Percentiles rank a stretch among this genome's conserved stretches.
phyloP scores from a whole-genome alignment of 2,797 vertebrate genomes.

The Siniperca scherzeri region DNA sequence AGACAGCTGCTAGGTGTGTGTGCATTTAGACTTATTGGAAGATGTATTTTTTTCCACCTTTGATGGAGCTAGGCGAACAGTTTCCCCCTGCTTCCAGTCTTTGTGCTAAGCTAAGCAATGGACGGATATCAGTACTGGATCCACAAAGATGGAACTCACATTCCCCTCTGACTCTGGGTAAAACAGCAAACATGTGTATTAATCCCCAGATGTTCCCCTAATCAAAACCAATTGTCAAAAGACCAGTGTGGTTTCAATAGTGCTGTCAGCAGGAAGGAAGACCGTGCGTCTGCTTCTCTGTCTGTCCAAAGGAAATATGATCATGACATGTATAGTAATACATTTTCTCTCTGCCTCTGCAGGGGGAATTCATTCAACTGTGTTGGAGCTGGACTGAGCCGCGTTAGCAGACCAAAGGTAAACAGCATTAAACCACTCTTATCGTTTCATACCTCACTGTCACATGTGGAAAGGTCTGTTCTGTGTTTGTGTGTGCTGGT shows the following conservation, averaged over 20 bases:
- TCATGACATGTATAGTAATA: constrained; percentile 11
- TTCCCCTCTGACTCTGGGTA: not conserved
- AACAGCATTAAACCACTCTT: not conserved
- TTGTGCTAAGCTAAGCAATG: not conserved
- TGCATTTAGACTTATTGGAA: not conserved
- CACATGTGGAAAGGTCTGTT: not conserved
- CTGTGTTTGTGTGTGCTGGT: constrained; percentile 7
- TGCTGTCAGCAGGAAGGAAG: constrained; percentile 13
- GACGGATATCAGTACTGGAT: not conserved
- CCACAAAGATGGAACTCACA: not conserved
- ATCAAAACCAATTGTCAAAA: not conserved
- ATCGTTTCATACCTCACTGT: not conserved
- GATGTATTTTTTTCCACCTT: not conserved
- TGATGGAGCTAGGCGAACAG: constrained; percentile 4
- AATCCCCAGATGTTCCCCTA: not conserved
- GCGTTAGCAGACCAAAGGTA: constrained; percentile 70
- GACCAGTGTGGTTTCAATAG: constrained; percentile 16
- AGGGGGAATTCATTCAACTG: constrained; percentile 54
- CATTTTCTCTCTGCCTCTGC: constrained; percentile 27
- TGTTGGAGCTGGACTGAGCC: constrained; percentile 59
- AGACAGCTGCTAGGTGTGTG: constrained; percentile 50
- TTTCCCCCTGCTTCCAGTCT: not conserved
- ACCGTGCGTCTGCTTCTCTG: not conserved
- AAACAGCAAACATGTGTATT: not conserved
- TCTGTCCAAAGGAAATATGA: constrained; percentile 25